Evolutionary conservation across 2,113 vertebrate species (phyloP).

Genomic region (Planiliza haematocheilus): DNA sequence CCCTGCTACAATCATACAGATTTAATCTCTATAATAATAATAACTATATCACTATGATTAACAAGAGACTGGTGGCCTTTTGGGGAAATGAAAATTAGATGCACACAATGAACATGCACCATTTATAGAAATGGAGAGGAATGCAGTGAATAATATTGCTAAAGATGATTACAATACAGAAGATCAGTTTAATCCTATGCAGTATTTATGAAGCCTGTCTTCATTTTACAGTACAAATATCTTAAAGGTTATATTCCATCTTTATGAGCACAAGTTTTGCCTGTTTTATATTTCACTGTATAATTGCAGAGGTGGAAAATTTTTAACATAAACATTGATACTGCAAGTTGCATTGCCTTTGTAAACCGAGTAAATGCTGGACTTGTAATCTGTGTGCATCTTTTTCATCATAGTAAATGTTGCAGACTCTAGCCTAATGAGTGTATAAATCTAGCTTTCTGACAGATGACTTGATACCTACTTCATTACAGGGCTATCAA

Average conservation of each 20-base stretch:
- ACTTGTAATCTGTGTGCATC: neutral
- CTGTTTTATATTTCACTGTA: neutral
- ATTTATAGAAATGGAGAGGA: conserved; percentile 18
- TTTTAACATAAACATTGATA: neutral
- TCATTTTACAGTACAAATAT: conserved; percentile 10
- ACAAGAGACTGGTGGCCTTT: conserved; percentile 34
- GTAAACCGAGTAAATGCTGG: neutral
- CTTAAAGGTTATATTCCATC: conserved; percentile 5
- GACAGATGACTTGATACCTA: too few species aligned
- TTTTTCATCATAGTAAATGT: too few species aligned
- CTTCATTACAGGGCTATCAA: too few species aligned
- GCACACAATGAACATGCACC: conserved; percentile 13
- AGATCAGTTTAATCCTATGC: neutral
- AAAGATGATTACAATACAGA: neutral
- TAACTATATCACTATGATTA: neutral
- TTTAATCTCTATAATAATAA: too few species aligned
- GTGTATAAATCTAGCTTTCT: too few species aligned
- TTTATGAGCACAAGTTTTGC: neutral
- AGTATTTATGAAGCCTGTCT: conserved; percentile 3
- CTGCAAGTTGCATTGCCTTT: neutral
- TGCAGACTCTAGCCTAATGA: too few species aligned
- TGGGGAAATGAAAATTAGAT: conserved; percentile 33
- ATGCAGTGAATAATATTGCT: neutral
- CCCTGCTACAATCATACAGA: too few species aligned
- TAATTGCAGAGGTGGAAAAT: too few species aligned